Percentiles rank a stretch among this genome's conserved stretches.
Evolutionary conservation across 2,888 invertebrate species (phyloP).

Genomic region (Corbicula japonica): DNA sequence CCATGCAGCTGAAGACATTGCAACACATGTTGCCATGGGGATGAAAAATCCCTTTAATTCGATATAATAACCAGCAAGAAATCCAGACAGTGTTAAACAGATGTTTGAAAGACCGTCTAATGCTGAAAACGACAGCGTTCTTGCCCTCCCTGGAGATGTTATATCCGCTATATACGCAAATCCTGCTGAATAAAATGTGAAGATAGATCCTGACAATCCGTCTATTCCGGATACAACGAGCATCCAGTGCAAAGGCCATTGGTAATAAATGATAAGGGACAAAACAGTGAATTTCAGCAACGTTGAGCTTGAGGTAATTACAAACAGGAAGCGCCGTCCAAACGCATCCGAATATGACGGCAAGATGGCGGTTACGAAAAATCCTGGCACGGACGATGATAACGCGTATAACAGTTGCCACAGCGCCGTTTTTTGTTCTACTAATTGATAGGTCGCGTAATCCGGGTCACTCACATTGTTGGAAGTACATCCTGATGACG

Average conservation of each 20-base stretch:
- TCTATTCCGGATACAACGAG: constrained; percentile 52
- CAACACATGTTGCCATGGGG: constrained; percentile 6
- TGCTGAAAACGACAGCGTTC: constrained; percentile 36
- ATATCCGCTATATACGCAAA: constrained; percentile 50
- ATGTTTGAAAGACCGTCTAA: constrained; percentile 25
- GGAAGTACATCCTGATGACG: background rate
- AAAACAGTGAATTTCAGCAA: constrained; percentile 32
- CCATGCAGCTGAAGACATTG: background rate
- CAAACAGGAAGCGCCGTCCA: constrained; percentile 60
- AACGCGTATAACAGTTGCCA: constrained; percentile 38
- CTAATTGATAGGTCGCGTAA: background rate
- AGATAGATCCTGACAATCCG: constrained; percentile 41
- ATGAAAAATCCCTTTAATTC: constrained; percentile 7
- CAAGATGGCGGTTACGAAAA: constrained; percentile 26
- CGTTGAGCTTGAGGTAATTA: constrained; percentile 41
- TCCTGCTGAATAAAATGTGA: constrained; percentile 19
- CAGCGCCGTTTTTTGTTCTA: constrained; percentile 30
- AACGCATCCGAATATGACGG: constrained; percentile 57
- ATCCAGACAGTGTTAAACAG: constrained; percentile 9
- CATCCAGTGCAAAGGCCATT: constrained; percentile 51
- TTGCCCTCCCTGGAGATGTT: constrained; percentile 28
- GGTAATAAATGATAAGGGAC: constrained; percentile 54
- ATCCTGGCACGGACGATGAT: constrained; percentile 24
- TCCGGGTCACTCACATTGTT: background rate
- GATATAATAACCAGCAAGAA: constrained; percentile 38